phyloP scores from a whole-genome alignment of 2,888 invertebrate genomes.

The Volucella inflata region DNA sequence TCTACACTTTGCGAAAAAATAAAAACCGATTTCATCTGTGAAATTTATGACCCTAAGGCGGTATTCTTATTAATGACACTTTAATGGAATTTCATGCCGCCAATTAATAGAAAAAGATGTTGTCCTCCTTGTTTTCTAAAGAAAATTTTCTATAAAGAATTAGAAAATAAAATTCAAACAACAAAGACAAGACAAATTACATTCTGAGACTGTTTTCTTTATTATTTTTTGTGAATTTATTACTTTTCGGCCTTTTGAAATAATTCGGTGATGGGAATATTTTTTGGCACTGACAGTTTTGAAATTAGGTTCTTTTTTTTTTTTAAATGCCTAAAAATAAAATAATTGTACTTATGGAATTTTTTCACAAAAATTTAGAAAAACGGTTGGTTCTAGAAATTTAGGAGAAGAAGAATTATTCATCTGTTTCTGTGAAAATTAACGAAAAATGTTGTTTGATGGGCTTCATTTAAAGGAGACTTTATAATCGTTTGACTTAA shows the following conservation, averaged over 20 bases:
- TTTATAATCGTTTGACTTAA: too few relatives aligned
- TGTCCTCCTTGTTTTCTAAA: not conserved
- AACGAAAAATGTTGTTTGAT: too few relatives aligned
- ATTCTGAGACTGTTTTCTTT: not conserved
- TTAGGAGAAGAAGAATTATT: too few relatives aligned
- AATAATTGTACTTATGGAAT: too few relatives aligned
- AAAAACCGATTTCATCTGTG: not conserved
- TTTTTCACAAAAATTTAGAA: too few relatives aligned
- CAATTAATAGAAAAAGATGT: not conserved
- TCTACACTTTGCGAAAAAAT: slow-evolving; percentile 5
- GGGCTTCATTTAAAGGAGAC: too few relatives aligned
- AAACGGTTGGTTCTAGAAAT: too few relatives aligned
- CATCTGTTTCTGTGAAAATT: too few relatives aligned
- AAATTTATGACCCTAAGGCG: slow-evolving; percentile 8
- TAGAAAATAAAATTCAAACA: not conserved
- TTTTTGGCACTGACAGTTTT: not conserved
- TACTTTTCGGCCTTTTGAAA: not conserved
- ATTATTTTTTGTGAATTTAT: slow-evolving; percentile 4
- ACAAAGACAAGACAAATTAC: not conserved
- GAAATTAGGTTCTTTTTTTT: too few relatives aligned
- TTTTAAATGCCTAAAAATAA: too few relatives aligned
- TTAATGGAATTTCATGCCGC: slow-evolving; percentile 21
- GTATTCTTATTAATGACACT: slow-evolving; percentile 1
- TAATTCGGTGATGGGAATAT: not conserved
- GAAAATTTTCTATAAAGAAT: not conserved